A percentile compares a stretch with the other conserved stretches of the same genome.
These are phyloP conservation scores for Hepsetus odoe DNA, from an alignment of 2,113 vertebrate genomes.

Conservation along the genomic window DNA sequence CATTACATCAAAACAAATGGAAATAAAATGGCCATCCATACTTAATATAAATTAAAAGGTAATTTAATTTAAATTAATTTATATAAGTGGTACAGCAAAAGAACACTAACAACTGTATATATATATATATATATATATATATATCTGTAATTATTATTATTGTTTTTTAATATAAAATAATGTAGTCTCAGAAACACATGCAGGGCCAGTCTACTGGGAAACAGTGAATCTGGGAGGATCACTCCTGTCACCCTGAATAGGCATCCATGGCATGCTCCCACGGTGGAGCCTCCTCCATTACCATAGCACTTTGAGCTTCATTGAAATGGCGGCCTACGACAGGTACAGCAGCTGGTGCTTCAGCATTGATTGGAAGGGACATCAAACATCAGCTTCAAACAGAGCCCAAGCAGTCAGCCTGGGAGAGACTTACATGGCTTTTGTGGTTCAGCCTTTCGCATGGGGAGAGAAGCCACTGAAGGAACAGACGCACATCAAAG, in stretches of 20 bases:
- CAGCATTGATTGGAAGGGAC: constrained; percentile 49
- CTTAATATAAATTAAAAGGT: no score
- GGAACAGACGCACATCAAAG: constrained; percentile 70
- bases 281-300: constrained; percentile 9
- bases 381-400: constrained; percentile 58
- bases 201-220: no score
- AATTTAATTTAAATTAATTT: not conserved
- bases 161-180: no score
- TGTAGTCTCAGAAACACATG: no score
- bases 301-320: not conserved
- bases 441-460: constrained; percentile 62
- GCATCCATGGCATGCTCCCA: constrained; percentile 18
- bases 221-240: not conserved
- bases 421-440: constrained; percentile 64
- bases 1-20: no score
- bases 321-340: not conserved
- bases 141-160: no score
- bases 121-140: no score
- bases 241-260: not conserved
- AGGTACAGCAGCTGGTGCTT: constrained; percentile 40
- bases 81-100: not conserved
- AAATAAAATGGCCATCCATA: no score
- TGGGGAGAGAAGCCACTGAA: constrained; percentile 56
- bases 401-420: constrained; percentile 40
- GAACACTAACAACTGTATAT: not conserved